phyloP scores from a whole-genome alignment of 2,113 vertebrate species.

The Oophaga pumilio region DNA sequence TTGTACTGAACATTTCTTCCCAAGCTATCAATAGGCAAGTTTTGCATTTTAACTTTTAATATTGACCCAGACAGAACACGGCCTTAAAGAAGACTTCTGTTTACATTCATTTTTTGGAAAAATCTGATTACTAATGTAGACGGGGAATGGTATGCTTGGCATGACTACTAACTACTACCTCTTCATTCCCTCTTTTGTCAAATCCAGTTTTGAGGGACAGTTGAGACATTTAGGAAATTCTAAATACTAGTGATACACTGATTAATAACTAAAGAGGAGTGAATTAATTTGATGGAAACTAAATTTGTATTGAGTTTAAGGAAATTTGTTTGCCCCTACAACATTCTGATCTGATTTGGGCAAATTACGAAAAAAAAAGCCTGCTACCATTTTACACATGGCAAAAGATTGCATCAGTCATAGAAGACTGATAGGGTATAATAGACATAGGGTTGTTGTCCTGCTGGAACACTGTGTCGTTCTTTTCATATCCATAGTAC shows the following conservation, averaged over 20 bases:
- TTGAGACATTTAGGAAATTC: neutral
- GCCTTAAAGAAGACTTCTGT: neutral
- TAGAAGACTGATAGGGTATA: too few species aligned
- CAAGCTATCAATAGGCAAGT: constrained; percentile 4
- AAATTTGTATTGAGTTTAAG: too few species aligned
- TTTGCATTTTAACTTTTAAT: neutral
- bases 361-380: too few species aligned
- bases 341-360: too few species aligned
- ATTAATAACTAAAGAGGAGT: too few species aligned
- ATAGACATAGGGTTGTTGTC: too few species aligned
- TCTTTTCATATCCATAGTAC: too few species aligned
- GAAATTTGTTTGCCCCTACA: too few species aligned
- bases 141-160: neutral
- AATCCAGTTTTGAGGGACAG: neutral
- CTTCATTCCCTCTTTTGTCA: neutral
- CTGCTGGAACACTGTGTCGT: too few species aligned
- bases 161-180: neutral
- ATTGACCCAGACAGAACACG: neutral
- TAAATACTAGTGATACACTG: neutral
- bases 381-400: too few species aligned
- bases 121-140: neutral
- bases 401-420: too few species aligned
- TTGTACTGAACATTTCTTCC: neutral
- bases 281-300: too few species aligned
- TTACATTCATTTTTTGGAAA: neutral